Percentiles rank a stretch among this genome's conserved stretches.
phyloP scores from a whole-genome alignment of 2,888 invertebrate genomes.

The Hyposoter didymator region DNA sequence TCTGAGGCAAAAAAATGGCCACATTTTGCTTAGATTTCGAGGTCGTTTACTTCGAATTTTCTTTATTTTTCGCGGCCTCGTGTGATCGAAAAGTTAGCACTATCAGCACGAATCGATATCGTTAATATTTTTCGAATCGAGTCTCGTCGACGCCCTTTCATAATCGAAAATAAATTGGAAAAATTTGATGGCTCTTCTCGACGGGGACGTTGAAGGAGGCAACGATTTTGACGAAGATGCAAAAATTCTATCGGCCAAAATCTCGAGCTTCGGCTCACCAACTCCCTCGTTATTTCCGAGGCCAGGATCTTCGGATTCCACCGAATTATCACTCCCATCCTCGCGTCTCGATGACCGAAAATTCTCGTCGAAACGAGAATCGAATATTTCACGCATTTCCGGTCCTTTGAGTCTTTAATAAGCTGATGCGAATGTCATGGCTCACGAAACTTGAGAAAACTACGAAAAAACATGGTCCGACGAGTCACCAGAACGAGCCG shows the following conservation, averaged over 20 bases:
- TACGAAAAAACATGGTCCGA: background rate
- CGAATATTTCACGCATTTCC: slow-evolving; percentile 14
- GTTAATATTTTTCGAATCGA: background rate
- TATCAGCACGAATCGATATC: slow-evolving; percentile 17
- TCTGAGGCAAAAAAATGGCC: background rate
- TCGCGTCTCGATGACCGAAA: background rate
- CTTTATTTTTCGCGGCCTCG: background rate
- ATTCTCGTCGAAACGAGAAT: background rate
- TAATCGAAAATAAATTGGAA: background rate
- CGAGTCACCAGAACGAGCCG: background rate
- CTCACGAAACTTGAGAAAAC: background rate
- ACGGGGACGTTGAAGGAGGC: slow-evolving; percentile 1
- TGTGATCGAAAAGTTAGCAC: background rate
- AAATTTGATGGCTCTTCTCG: background rate
- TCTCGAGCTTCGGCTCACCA: background rate
- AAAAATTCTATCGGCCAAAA: slow-evolving; percentile 3
- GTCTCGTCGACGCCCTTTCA: slow-evolving; percentile 13
- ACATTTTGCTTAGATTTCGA: slow-evolving; percentile 19
- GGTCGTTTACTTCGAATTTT: background rate
- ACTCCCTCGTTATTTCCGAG: background rate
- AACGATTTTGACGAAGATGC: background rate
- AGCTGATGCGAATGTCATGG: background rate
- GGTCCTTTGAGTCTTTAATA: background rate
- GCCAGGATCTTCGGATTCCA: background rate
- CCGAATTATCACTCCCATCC: background rate